Evolutionary conservation across 2,797 vertebrate genomes (phyloP), one percentile per base, ranked within the genome.

Genomic region (Parotocinclus haroldoi): DNA sequence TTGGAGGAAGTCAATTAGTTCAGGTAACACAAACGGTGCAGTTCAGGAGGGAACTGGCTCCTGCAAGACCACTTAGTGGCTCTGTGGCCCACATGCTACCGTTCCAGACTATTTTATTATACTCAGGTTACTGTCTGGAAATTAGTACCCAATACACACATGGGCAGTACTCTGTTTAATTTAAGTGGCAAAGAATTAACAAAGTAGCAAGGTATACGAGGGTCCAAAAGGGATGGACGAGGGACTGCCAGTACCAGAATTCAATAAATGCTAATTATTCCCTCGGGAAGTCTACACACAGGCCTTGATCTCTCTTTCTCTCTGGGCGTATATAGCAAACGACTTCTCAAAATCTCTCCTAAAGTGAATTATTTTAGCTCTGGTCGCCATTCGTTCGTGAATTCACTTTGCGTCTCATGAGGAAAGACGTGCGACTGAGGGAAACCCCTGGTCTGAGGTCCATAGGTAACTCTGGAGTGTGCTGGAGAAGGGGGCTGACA

Each of bases 401-500:
- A 42, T 1, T 42, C 8, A 42, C 40, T 42, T 42, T 42, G 40
- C 9, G 1, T 14, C 13, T 16, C 14, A 8, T 81, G 77, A 79
- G 82, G 84, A 80, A 78, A 86, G 81, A 78, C 79, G 79, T 71
- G 63, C 63, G 81, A 82, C 79, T 74, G 80, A 89, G 88, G 89
- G 86, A 91, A 90, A 81, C 88, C 89, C 79, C 88, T 77, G 79
- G 85, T 82, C 71, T 79, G 86, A 88, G 90, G 91, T 91, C 89
- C 91, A 87, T 86, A 91, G 90, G 91, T 91, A 92, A 91, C 90
- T 84, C 85, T 83, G 27, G 84, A 88, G 85, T 86, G 86, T 87
- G 89, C 69, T 51, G 67, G 60, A 70, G 69, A 60, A 38, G 68
- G 77, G 77, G 77, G 72, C 69, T 46, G 71, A 73, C 59, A 74